Evolutionary conservation across 2,888 invertebrate species (phyloP).

Genomic region (Griposia aprilina): DNA sequence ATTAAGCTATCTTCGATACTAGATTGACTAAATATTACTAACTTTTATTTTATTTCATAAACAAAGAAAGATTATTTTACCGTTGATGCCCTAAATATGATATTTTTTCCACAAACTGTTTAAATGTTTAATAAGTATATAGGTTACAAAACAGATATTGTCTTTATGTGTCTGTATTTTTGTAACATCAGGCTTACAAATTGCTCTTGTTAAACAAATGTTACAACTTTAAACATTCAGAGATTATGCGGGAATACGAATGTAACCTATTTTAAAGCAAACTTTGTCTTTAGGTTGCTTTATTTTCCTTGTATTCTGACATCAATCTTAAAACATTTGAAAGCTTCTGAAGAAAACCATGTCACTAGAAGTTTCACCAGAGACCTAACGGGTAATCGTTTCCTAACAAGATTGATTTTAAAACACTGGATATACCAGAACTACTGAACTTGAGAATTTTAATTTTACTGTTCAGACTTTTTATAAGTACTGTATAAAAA

Average conservation of each 20-base stretch:
- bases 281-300: conserved; percentile 48
- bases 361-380: conserved; percentile 71
- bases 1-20: not conserved
- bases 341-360: conserved; percentile 83
- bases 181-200: conserved; percentile 66
- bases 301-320: conserved; percentile 74
- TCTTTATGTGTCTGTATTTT: conserved; percentile 37
- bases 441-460: conserved; percentile 36
- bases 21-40: conserved; percentile 3
- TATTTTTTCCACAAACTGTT: conserved; percentile 18
- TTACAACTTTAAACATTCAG: conserved; percentile 77
- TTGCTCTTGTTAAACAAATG: conserved; percentile 66
- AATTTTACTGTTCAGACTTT: conserved; percentile 48
- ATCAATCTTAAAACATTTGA: conserved; percentile 82
- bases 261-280: conserved; percentile 55
- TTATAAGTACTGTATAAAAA: conserved; percentile 46
- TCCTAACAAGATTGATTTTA: conserved; percentile 56
- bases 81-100: conserved; percentile 40
- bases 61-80: conserved; percentile 8
- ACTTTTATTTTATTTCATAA: conserved; percentile 3
- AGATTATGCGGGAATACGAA: conserved; percentile 77
- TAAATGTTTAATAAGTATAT: conserved; percentile 28
- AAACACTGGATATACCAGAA: conserved; percentile 38
- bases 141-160: conserved; percentile 44
- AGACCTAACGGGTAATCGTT: conserved; percentile 51